Evolutionary conservation across 2,888 invertebrate species (phyloP).

Genomic region (Drepana falcataria): DNA sequence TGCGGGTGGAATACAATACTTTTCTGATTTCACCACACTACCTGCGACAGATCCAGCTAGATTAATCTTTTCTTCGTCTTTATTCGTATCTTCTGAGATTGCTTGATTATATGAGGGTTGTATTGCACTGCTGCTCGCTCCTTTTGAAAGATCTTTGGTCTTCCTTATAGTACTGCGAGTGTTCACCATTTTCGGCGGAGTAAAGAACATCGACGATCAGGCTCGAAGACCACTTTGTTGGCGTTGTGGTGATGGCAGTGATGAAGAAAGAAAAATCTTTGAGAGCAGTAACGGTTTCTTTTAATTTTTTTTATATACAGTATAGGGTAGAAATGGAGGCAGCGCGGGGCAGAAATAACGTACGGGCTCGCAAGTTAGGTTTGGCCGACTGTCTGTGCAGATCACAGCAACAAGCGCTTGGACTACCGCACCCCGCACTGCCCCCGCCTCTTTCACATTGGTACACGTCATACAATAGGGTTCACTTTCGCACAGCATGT

Average conservation of each 20-base stretch:
- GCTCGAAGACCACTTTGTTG: background rate
- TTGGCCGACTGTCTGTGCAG: background rate
- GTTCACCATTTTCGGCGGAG: background rate
- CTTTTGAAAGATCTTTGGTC: background rate
- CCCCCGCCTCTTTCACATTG: background rate
- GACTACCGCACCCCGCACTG: background rate
- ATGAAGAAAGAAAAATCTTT: background rate
- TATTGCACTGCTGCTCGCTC: background rate
- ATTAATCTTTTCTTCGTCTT: background rate
- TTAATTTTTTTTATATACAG: background rate
- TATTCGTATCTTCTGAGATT: background rate
- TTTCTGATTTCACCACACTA: no score
- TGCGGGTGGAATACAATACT: no score
- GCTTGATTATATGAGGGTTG: background rate
- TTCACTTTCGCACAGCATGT: background rate
- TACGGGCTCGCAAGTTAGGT: background rate
- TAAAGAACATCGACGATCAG: background rate
- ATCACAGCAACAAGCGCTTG: background rate
- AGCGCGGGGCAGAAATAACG: background rate
- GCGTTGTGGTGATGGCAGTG: background rate
- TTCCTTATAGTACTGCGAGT: background rate
- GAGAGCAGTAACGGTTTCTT: background rate
- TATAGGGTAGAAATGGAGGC: background rate
- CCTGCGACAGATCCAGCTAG: background rate
- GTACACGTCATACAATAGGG: background rate